Evolutionary conservation across 2,888 invertebrate species (phyloP).

Genomic region (Cryptocheilus praepositus): DNA sequence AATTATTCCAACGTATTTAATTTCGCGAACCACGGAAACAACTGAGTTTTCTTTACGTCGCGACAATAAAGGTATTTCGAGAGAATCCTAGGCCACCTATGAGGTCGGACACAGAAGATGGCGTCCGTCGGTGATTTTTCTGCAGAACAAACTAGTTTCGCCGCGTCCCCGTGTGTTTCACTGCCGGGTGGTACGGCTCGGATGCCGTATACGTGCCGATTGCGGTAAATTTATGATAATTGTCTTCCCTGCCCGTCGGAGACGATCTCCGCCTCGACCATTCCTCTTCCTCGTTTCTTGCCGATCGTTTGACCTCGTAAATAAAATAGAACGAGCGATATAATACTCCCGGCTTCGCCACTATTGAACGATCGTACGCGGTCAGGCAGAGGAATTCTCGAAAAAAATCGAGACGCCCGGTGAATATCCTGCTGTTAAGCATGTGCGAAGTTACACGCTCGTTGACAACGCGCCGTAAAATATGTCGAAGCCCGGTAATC

Average conservation of each 20-base stretch:
- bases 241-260: constrained; percentile 45
- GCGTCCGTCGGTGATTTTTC: constrained; percentile 47
- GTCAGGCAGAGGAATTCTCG: background rate
- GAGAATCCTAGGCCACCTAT: constrained; percentile 1
- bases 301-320: constrained; percentile 11
- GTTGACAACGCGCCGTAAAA: too few relatives aligned
- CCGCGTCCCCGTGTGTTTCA: constrained; percentile 45
- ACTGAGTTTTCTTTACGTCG: too few relatives aligned
- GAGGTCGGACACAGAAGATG: constrained; percentile 47
- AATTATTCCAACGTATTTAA: too few relatives aligned
- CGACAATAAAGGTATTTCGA: background rate
- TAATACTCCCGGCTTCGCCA: too few relatives aligned
- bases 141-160: constrained; percentile 51
- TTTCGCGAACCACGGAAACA: too few relatives aligned
- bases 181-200: constrained; percentile 47
- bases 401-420: constrained; percentile 34
- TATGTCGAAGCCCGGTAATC: too few relatives aligned
- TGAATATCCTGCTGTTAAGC: constrained; percentile 33
- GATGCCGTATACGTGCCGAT: constrained; percentile 54
- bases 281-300: constrained; percentile 18
- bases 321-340: constrained; percentile 5
- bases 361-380: too few relatives aligned
- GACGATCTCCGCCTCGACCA: constrained; percentile 36
- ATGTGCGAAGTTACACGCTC: too few relatives aligned
- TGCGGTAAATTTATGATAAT: constrained; percentile 70